Evolutionary conservation across 2,113 vertebrate species (phyloP), one percentile per base, ranked within the genome.

Genomic region (Athene noctua): DNA sequence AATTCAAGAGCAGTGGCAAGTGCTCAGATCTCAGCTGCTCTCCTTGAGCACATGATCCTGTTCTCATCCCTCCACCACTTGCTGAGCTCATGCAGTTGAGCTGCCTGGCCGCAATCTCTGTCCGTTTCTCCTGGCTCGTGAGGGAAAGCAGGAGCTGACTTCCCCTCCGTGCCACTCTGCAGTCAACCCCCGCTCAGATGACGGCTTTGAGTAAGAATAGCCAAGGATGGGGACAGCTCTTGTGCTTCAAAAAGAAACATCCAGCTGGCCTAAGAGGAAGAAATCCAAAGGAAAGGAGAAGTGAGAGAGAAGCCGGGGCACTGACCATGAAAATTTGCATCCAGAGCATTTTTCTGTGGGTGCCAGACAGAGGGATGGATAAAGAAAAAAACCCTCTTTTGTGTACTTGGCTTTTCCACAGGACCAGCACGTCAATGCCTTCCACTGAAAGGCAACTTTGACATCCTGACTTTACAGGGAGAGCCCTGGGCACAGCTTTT

Each of bases 281-380:
- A 96, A 95, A 94, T 54, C 15, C n/a, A 44, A 54, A 30, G 58
- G 12, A 71, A 94, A 91, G 66, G 21, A 38, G 96, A 97, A 97
- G 74, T n/a, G 70, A 91, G 66, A 96, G 54, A 51, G n/a, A 40
- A 92, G 18, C 6, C 0, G 3, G 25, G 65, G 23, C 81, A 10
- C 13, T n/a, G 54, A 13, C 52, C 40, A 30, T 0, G 2, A 61
- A 26, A 75, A 80, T 80, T 52, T 88, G 22, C 52, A 51, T 6
- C 10, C 6, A 61, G 57, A 75, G 34, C 21, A 16, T 32, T 90
- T 91, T 77, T 30, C 66, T 70, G 62, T 36, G 81, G 2, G 30
- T 65, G 21, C 15, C 58, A 20, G 15, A 38, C 13, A 58, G 42
- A 42, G 23, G 6, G 14, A 29, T 0, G 0, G n/a, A 44, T 14